phyloP scores from a whole-genome alignment of 2,888 invertebrate species.

The Tinea pellionella region DNA sequence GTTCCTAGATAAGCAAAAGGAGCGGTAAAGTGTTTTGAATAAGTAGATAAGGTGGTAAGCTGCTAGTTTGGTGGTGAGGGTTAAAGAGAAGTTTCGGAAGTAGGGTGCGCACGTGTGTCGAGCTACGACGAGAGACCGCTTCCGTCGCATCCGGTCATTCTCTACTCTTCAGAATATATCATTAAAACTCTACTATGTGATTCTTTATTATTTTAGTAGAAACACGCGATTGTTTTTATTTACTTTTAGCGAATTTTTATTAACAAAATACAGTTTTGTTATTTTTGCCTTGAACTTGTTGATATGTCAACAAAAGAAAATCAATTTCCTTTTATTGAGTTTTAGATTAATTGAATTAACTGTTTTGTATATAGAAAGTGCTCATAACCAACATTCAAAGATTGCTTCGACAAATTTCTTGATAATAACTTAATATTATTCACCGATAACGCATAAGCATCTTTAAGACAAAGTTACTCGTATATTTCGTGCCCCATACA shows the following conservation, averaged over 20 bases:
- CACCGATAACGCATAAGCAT: background rate
- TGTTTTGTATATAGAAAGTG: background rate
- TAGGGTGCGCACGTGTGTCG: constrained; percentile 2
- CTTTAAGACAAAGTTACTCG: background rate
- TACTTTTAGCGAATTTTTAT: no score
- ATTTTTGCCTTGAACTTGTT: background rate
- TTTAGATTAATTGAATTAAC: background rate
- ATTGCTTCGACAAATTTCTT: background rate
- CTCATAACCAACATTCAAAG: background rate
- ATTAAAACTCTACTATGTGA: background rate
- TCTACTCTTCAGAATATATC: background rate
- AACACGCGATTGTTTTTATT: no score
- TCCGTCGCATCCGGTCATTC: constrained; percentile 9
- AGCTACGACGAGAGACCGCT: constrained; percentile 2
- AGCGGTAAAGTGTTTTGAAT: constrained; percentile 10
- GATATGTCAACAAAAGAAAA: background rate
- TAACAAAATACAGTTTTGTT: no score
- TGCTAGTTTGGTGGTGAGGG: constrained; percentile 1
- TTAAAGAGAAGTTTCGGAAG: constrained; percentile 9
- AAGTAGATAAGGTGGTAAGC: constrained; percentile 7
- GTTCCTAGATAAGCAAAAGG: constrained; percentile 8
- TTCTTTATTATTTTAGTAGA: no score
- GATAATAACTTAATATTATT: background rate
- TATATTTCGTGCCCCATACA: background rate
- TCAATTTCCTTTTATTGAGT: background rate